A percentile compares a stretch with the other conserved stretches of the same genome.
These are phyloP conservation scores for Drosophila helvetica DNA, from an alignment of 2,888 invertebrate species.

Conservation along the genomic window DNA sequence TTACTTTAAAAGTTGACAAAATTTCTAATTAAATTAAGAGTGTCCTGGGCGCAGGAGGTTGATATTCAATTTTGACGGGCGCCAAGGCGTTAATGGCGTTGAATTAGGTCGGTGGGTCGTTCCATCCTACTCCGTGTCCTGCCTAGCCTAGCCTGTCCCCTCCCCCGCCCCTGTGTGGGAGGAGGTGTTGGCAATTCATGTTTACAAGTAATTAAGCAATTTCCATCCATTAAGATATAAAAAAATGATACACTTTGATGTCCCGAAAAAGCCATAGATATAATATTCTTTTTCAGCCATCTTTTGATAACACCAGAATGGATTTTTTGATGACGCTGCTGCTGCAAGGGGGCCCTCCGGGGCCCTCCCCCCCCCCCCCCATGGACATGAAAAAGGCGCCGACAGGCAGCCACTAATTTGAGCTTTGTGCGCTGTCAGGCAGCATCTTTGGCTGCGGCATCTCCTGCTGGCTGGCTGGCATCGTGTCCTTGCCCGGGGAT, in stretches of 20 bases:
- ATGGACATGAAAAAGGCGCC: background rate
- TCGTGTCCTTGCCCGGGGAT: conserved; percentile 16
- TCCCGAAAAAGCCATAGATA: conserved; percentile 37
- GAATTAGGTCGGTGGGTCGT: conserved; percentile 52
- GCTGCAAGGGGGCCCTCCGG: too few species aligned
- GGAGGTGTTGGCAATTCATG: conserved; percentile 75
- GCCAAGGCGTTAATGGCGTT: conserved; percentile 72
- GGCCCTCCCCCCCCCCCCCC: too few species aligned
- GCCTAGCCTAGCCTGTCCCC: background rate
- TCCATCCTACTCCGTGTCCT: background rate
- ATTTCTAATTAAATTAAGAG: conserved; percentile 75
- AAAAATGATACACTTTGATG: conserved; percentile 61
- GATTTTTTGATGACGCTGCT: conserved; percentile 40
- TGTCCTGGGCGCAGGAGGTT: conserved; percentile 58
- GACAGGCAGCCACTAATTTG: conserved; percentile 62
- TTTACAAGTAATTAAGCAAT: conserved; percentile 78
- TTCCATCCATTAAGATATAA: conserved; percentile 44
- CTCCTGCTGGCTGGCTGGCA: conserved; percentile 8
- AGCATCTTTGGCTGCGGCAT: conserved; percentile 30
- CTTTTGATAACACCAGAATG: conserved; percentile 38
- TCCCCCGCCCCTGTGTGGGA: conserved; percentile 29
- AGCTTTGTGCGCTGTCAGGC: conserved; percentile 58
- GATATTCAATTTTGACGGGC: conserved; percentile 61
- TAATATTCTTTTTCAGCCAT: conserved; percentile 44
- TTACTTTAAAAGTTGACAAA: conserved; percentile 67